Conservation (phyloP, 1,140 invertebrate genomes). For the Neodiprion pinetum region DNA sequence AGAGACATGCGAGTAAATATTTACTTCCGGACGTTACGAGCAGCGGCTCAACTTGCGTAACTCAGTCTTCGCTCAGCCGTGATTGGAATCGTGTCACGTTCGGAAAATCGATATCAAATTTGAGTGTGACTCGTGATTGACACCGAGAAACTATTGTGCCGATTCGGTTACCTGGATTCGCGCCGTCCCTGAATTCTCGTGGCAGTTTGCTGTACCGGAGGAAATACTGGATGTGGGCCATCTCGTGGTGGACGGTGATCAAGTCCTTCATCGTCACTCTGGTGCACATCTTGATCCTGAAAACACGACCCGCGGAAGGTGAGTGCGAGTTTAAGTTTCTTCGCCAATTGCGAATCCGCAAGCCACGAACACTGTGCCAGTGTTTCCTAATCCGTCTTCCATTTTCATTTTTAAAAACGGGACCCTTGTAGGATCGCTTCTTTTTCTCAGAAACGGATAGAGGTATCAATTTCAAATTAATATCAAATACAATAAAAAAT, state of each 20-base stretch:
- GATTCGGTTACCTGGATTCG: slow-evolving; percentile 80
- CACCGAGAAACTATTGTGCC: no score
- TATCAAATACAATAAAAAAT: no score
- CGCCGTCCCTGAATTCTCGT: slow-evolving; percentile 86
- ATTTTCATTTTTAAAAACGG: no score
- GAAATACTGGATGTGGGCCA: slow-evolving; percentile 93
- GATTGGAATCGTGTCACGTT: no score
- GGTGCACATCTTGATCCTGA: slow-evolving; percentile 95
- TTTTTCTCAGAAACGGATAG: no score
- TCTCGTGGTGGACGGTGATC: slow-evolving; percentile 91
- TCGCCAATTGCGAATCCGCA: no score
- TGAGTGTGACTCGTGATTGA: no score
- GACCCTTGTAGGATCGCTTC: no score
- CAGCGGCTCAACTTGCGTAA: not conserved
- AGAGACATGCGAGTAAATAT: not conserved
- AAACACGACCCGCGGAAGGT: slow-evolving; percentile 38
- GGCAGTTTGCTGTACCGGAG: slow-evolving; percentile 84
- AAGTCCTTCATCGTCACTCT: slow-evolving; percentile 87
- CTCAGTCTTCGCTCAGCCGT: not conserved
- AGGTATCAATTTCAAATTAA: no score
- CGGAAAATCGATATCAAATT: no score
- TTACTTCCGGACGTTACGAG: slow-evolving; percentile 26
- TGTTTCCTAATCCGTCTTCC: no score
- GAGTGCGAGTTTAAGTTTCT: not conserved
- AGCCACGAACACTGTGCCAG: no score